Base-by-base conservation (phyloP, 2,113 vertebrate genomes). In the Eulemur macaco region DNA sequence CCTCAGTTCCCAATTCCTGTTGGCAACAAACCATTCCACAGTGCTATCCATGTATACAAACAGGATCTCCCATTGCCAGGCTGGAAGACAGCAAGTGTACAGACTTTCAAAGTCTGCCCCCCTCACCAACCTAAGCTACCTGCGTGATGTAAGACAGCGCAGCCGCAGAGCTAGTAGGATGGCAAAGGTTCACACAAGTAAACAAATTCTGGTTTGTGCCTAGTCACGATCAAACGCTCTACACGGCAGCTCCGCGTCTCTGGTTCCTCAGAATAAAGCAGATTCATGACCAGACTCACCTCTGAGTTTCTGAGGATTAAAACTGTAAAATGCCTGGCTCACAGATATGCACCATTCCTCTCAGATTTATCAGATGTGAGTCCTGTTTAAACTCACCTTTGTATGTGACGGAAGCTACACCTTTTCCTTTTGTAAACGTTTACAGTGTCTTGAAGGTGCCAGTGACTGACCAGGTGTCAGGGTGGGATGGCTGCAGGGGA, bases 131-230 rank as follows among this genome's bases (percentile, higher is more conserved):
- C 66, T 2, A 50, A 54, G 71, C 39, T 2, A 23, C 15, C 23
- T 7, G 5, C 1, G 9, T 56, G 20, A 21, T 3, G 3, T 18
- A 23, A 64, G 39, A 34, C 0, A 37, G 34, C 1, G 1, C 45
- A 10, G 17, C 7, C 42, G 31, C 6, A 2, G 47, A 56, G 9
- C 18, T 69, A 31, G 56, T 2, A 18, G 8, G 25, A 31, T 2
- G 2, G 14, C n/a, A 69, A 63, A 12, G 3, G 17, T 71, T 54
- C 71, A 13, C 10, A 29, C 21, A 54, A 77, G 64, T n/a, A 45
- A 77, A 39, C 29, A 80, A 45, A 88, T 21, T 45, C 39, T 20
- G 39, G 34, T 39, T 64, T 74, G n/a, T 2, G 25, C 1, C 34
- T 17, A 37, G 5, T 85, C 14, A 47, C 0, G 56, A 12, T 27